phyloP scores from a whole-genome alignment of 1,140 invertebrate genomes.

The Conus ventricosus region DNA sequence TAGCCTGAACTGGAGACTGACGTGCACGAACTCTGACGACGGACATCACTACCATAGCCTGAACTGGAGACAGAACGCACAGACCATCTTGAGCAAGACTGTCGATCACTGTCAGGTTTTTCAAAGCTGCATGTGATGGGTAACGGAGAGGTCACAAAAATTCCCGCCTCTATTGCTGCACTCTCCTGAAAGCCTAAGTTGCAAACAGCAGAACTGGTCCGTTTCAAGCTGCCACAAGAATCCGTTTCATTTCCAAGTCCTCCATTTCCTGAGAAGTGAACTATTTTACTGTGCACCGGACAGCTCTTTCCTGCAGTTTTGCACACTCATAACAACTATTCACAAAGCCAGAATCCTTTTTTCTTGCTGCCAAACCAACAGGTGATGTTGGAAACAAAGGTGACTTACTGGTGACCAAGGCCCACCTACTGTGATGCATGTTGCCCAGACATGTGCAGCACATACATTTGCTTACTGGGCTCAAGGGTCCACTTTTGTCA shows the following conservation, averaged over 20 bases:
- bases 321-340: not conserved
- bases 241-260: not conserved
- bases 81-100: not conserved
- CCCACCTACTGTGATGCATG: constrained; percentile 18
- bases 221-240: not conserved
- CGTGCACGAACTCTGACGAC: constrained; percentile 15
- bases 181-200: not conserved
- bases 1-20: constrained; percentile 27
- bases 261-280: not conserved
- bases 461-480: not conserved
- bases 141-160: constrained; percentile 17
- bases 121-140: not conserved
- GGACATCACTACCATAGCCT: constrained; percentile 11
- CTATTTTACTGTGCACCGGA: not conserved
- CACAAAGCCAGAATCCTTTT: not conserved
- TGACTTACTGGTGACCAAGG: not conserved
- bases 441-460: constrained; percentile 13
- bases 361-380: not conserved
- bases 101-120: not conserved
- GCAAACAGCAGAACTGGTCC: not conserved
- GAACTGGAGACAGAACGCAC: constrained; percentile 22
- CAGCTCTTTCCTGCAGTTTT: not conserved
- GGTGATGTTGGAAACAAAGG: not conserved
- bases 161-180: constrained; percentile 23
- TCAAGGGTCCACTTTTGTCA: not conserved